Conservation (phyloP, 2,888 invertebrate species). For the Oeneis ivallda region DNA sequence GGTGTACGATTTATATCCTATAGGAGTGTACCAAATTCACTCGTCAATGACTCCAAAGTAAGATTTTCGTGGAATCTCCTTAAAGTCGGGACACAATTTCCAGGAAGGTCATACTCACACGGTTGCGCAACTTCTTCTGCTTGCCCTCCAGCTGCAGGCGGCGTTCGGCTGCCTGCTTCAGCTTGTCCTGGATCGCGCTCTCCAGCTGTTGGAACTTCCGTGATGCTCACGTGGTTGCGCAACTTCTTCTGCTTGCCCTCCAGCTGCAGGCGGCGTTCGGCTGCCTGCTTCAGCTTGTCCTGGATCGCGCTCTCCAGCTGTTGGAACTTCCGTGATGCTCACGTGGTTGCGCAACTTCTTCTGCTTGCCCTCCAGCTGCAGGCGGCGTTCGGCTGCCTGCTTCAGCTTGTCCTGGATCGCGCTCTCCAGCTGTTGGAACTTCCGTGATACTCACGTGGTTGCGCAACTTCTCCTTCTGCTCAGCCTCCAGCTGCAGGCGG, state of each 20-base stretch:
- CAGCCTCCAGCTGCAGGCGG: constrained; percentile 87
- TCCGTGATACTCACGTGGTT: constrained; percentile 69
- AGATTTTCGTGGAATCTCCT: not conserved
- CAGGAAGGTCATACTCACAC: constrained; percentile 48
- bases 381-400: constrained; percentile 85
- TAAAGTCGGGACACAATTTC: not conserved
- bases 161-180: constrained; percentile 83
- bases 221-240: constrained; percentile 79
- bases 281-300: constrained; percentile 75
- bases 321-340: too few species aligned
- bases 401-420: constrained; percentile 83
- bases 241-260: constrained; percentile 90
- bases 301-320: constrained; percentile 86
- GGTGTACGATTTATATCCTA: too few species aligned
- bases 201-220: too few species aligned
- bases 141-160: constrained; percentile 88
- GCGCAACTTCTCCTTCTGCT: constrained; percentile 89
- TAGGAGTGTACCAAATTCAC: not conserved
- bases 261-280: constrained; percentile 86
- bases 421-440: constrained; percentile 84
- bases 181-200: constrained; percentile 84
- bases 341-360: constrained; percentile 87
- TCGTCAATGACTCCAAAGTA: not conserved
- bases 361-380: constrained; percentile 88
- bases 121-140: constrained; percentile 89